These are phyloP conservation scores for Drosophila nr. medialis DNA, from an alignment of 2,888 invertebrate species.

Conservation along the genomic window DNA sequence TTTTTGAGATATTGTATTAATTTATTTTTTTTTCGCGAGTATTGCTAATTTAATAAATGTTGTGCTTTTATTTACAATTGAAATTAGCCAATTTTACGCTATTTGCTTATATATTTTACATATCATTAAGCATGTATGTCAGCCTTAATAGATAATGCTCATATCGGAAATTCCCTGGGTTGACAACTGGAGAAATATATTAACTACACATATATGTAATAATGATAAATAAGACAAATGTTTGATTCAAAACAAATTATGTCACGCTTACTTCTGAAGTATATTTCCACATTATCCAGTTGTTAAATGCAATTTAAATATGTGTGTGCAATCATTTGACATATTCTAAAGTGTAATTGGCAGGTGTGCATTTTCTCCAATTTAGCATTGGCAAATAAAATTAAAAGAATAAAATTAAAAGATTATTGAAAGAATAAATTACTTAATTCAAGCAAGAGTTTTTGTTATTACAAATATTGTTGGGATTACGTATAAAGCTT, in stretches of 20 bases:
- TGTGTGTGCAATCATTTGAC: background rate
- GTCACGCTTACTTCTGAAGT: background rate
- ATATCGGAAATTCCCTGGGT: background rate
- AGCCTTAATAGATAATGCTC: conserved; percentile 20
- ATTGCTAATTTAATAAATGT: conserved; percentile 69
- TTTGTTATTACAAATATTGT: conserved; percentile 21
- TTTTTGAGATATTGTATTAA: conserved; percentile 2
- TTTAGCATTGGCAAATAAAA: background rate
- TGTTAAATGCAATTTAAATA: conserved; percentile 1
- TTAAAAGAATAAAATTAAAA: background rate
- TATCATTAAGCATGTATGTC: conserved; percentile 52
- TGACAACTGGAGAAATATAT: conserved; percentile 6
- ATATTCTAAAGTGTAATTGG: conserved; percentile 2
- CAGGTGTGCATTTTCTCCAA: conserved; percentile 18
- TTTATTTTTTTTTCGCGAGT: conserved; percentile 21
- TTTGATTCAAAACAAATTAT: conserved; percentile 1
- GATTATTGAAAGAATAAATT: background rate
- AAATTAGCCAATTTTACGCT: conserved; percentile 43
- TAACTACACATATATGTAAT: background rate
- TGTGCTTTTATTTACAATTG: conserved; percentile 57
- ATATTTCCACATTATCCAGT: background rate
- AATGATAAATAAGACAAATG: background rate
- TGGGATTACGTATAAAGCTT: conserved; percentile 47
- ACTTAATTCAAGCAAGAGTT: background rate
- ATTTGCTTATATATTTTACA: conserved; percentile 53